Percentiles rank a stretch among this genome's conserved stretches.
These are phyloP conservation scores for Strigops habroptila DNA, from an alignment of 2,113 vertebrate species.

Conservation along the genomic window DNA sequence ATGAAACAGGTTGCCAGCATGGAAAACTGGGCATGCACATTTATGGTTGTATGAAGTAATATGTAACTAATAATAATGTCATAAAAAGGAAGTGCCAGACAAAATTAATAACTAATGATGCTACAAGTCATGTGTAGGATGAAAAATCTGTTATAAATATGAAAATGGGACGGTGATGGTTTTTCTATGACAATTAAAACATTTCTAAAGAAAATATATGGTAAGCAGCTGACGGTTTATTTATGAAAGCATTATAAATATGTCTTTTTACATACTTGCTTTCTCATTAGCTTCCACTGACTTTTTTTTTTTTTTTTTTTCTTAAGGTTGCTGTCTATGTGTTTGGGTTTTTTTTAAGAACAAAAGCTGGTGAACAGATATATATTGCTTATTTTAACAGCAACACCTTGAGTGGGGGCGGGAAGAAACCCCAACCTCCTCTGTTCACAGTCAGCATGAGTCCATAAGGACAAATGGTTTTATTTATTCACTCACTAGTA, in stretches of 20 bases:
- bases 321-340: not conserved
- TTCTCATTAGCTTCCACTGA: not conserved
- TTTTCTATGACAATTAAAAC: not conserved
- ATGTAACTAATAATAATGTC: not conserved
- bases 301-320: not conserved
- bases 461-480: conserved; percentile 41
- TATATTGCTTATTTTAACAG: not conserved
- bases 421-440: not conserved
- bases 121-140: not conserved
- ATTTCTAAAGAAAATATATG: not conserved
- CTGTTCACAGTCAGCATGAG: not conserved
- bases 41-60: not conserved
- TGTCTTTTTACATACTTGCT: not conserved
- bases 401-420: not conserved
- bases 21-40: not conserved
- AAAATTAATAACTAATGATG: not conserved
- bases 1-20: not conserved
- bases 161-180: rapidly evolving
- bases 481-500: conserved; percentile 38
- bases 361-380: not conserved
- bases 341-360: not conserved
- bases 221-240: not conserved
- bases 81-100: not conserved
- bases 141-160: not conserved
- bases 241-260: not conserved